Evolutionary conservation across 2,113 vertebrate genomes (phyloP), one percentile per base, ranked within the genome.

Genomic region (Ammodytes dubius): DNA sequence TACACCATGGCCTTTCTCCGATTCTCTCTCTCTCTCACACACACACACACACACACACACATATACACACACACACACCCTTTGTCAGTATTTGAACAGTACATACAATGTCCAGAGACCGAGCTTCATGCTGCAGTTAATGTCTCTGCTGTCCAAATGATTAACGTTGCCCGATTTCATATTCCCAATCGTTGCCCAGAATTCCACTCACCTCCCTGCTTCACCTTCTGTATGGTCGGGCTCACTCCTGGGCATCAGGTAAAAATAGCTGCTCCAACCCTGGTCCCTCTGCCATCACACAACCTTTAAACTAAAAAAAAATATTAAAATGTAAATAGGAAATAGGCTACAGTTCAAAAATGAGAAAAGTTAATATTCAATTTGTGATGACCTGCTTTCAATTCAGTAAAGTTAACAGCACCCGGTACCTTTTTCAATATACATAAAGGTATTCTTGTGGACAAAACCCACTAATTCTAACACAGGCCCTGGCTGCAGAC

Each of bases 121-220:
- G 7, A 52, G 87, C 91, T 91, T 94, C 93, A 94, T 91, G 90
- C 93, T 27, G 88, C 94, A 89, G 90, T 93, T 94, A 93, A 95
- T 94, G 93, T 93, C 84, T 91, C 88, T 84, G 85, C 94, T 94
- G 93, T 95, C 93, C 82, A 88, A 85, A 94, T 94, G 93, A 95
- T 93, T 94, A 93, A 94, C 94, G 87, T 82, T 87, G 84, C 88
- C 84, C 66, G 79, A 88, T 92, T 27, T 90, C 91, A 86, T 72
- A 80, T 77, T 94, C 89, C 87, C 88, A 85, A 91, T 92, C 39
- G 83, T 74, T 83, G 86, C 81, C 92, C 91, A 85, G 27, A 90
- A 90, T 90, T 91, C 82, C 81, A 70, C 91, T 89, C 88, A 84
- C 90, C 88, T 87, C 88, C 84, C 68, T 27, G 74, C 85, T 75